phyloP scores from a whole-genome alignment of 2,797 vertebrate species.

The Syngnathus acus region DNA sequence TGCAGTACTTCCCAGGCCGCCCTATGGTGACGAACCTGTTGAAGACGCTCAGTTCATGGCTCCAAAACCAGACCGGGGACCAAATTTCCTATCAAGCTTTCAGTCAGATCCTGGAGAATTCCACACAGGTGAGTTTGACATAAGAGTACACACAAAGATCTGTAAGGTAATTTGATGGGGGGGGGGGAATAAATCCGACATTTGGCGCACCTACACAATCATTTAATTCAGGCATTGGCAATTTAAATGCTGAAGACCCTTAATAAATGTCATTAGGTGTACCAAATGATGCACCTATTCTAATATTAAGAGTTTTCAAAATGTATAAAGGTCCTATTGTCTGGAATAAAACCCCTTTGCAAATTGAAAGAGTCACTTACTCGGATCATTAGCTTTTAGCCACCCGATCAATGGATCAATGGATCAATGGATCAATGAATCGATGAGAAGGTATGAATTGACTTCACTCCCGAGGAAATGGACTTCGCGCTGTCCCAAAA shows the following conservation, averaged over 20 bases:
- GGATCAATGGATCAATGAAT: conserved; percentile 74
- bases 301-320: background rate
- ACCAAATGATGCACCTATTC: too few species aligned
- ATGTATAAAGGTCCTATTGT: background rate
- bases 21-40: conserved; percentile 73
- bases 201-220: too few species aligned
- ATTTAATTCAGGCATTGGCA: too few species aligned
- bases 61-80: conserved; percentile 58
- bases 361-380: conserved; percentile 70
- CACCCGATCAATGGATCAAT: conserved; percentile 74
- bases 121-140: conserved; percentile 63
- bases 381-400: conserved; percentile 75
- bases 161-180: background rate
- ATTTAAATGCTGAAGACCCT: too few species aligned
- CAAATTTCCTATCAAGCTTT: conserved; percentile 65
- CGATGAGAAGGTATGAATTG: conserved; percentile 69
- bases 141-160: background rate
- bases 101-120: conserved; percentile 69
- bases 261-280: too few species aligned
- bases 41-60: conserved; percentile 55
- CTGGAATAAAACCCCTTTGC: conserved; percentile 21
- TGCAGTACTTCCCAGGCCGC: conserved; percentile 81
- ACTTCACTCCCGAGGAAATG: conserved; percentile 61
- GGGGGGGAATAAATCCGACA: too few species aligned
- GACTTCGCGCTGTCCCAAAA: conserved; percentile 43